Evolutionary conservation across 1,140 invertebrate genomes (phyloP).

Genomic region (Charaxes varanes): DNA sequence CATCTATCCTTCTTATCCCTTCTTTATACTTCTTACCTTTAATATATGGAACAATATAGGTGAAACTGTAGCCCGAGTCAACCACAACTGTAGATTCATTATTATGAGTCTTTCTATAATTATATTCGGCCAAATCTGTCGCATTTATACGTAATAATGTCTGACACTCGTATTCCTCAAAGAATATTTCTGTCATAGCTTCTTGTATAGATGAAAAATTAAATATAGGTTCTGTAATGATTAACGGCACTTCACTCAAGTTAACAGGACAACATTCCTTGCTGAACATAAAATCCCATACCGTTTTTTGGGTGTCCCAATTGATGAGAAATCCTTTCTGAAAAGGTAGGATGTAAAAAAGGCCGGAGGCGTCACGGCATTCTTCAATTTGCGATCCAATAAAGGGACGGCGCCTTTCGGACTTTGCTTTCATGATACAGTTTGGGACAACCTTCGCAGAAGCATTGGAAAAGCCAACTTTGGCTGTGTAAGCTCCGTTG

Average conservation of each 20-base stretch:
- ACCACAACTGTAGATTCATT: conserved; percentile 88
- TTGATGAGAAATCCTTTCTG: conserved; percentile 97
- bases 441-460: conserved; percentile 92
- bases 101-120: conserved; percentile 76
- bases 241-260: conserved; percentile 85
- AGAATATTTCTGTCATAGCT: conserved; percentile 95
- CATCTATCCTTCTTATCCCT: conserved; percentile 89
- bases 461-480: conserved; percentile 84
- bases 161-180: conserved; percentile 97
- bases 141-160: conserved; percentile 88
- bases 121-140: conserved; percentile 80
- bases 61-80: conserved; percentile 96
- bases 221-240: conserved; percentile 95
- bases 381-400: conserved; percentile 88
- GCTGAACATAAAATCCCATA: conserved; percentile 97
- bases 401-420: conserved; percentile 93
- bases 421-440: conserved; percentile 98
- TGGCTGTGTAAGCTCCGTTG: conserved; percentile 90
- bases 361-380: conserved; percentile 94
- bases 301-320: conserved; percentile 95
- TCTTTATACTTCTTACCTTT: conserved; percentile 89
- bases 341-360: conserved; percentile 96
- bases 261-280: conserved; percentile 89
- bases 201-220: conserved; percentile 96
- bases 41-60: conserved; percentile 96